Evolutionary conservation across 2,113 vertebrate species (phyloP), one percentile per base, ranked within the genome.

Genomic region (Archocentrus centrarchus): DNA sequence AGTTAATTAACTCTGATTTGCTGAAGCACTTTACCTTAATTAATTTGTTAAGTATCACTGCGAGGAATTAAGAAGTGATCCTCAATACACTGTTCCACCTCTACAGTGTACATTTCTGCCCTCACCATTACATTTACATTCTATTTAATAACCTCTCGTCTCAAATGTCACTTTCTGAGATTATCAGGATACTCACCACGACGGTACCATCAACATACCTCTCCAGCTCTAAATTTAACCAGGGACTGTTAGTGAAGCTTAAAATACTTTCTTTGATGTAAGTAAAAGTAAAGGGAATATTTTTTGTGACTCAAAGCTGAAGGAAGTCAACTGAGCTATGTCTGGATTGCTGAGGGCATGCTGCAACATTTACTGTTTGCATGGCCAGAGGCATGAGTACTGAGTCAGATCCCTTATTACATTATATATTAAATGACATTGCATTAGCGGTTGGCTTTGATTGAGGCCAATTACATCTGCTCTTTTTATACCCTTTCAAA

Each of bases 381-480:
- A 68, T 73, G 22, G 55, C 75, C 64, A 68, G 73, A 68, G 64
- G 61, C 61, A 24, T 18, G 22, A 41, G 60, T n/a, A 76, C 32
- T 32, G 61, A 39, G 22, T 27, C 39, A 0, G 39, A 47, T 68
- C 39, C 63, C 15, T 27, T 68, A 47, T 68, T 47, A 27, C 64
- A 47, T 68, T 47, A 47, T 41, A 68, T 68, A 68, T 47, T 47
- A 68, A 68, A 68, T 18, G 41, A 5, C 3, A 47, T 27, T 18
- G 41, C 64, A 68, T 68, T 68, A 75, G 78, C 76, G 77, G 68
- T 76, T 59, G 59, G 58, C 59, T 64, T 39, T 60, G 81, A 82
- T 60, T 87, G 64, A 61, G 47, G 47, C 24, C 55, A 85, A 87
- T 76, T 87, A 68, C 68, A 81, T 37, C 53, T 1, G 1, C 39